phyloP scores from a whole-genome alignment of 2,888 invertebrate species.

The Halictus quadricinctus region DNA sequence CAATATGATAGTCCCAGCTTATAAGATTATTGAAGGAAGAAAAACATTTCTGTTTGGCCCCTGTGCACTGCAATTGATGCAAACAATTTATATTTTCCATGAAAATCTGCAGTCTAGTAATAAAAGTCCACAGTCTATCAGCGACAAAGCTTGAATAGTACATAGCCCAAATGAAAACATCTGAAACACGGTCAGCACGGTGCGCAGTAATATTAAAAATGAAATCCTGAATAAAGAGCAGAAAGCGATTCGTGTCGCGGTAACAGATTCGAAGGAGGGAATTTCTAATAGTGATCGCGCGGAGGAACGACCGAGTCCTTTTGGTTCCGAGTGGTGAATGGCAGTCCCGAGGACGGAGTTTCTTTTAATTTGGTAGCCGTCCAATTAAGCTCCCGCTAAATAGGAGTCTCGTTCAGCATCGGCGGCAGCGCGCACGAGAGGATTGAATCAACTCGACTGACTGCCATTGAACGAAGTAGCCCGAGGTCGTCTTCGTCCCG shows the following conservation, averaged over 20 bases:
- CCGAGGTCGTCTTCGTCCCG: constrained; percentile 40
- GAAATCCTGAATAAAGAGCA: background rate
- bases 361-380: constrained; percentile 49
- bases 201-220: background rate
- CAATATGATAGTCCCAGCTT: too few relatives aligned
- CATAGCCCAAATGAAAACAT: background rate
- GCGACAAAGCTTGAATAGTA: too few relatives aligned
- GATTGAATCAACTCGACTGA: constrained; percentile 42
- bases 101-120: too few relatives aligned
- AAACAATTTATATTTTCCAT: too few relatives aligned
- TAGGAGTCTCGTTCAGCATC: constrained; percentile 45
- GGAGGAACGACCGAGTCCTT: constrained; percentile 3
- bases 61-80: too few relatives aligned
- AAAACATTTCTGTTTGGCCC: too few relatives aligned
- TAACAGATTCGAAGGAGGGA: background rate
- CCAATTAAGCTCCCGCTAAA: constrained; percentile 49
- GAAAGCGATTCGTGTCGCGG: background rate
- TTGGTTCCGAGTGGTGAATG: background rate
- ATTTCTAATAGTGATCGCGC: background rate
- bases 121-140: too few relatives aligned
- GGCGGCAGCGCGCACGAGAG: constrained; percentile 12
- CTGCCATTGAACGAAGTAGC: constrained; percentile 45
- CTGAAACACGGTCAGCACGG: too few relatives aligned
- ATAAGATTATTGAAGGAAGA: too few relatives aligned
- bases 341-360: constrained; percentile 30